These are phyloP conservation scores for Canis aureus DNA, from an alignment of 2,113 vertebrate species.

Conservation along the genomic window DNA sequence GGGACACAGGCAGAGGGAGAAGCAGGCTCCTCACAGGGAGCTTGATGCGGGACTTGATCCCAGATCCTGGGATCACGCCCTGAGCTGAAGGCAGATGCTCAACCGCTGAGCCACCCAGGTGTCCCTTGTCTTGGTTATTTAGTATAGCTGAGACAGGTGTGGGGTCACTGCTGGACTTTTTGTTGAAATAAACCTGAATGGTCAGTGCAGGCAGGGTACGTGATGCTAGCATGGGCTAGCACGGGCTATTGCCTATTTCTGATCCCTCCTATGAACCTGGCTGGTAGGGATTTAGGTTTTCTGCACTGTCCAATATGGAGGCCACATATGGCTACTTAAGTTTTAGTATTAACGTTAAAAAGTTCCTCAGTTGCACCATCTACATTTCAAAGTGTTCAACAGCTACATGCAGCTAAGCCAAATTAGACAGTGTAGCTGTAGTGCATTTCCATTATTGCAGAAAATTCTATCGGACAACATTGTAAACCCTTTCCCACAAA, in stretches of 20 bases:
- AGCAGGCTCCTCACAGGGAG: no score
- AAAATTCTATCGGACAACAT: neutral
- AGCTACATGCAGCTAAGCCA: neutral
- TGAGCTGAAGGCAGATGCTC: no score
- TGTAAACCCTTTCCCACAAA: conserved; percentile 22
- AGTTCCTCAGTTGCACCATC: conserved; percentile 31
- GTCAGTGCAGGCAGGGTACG: neutral
- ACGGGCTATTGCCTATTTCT: neutral
- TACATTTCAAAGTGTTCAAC: conserved; percentile 58
- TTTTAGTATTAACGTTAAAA: conserved; percentile 42
- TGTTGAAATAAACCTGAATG: conserved; percentile 18
- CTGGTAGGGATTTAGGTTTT: neutral
- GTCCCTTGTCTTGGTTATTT: neutral
- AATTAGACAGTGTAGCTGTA: neutral
- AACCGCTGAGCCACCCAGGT: neutral
- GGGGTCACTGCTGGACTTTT: neutral
- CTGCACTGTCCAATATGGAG: conserved; percentile 4
- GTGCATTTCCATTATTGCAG: neutral
- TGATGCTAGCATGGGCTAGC: neutral
- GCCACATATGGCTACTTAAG: neutral
- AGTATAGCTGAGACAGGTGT: neutral
- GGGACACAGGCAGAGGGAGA: no score
- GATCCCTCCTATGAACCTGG: neutral
- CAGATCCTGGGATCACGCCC: no score
- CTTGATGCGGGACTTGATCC: no score